phyloP scores from a whole-genome alignment of 92 coral and sea anemone genomes.

The Epizoanthus scotinus region DNA sequence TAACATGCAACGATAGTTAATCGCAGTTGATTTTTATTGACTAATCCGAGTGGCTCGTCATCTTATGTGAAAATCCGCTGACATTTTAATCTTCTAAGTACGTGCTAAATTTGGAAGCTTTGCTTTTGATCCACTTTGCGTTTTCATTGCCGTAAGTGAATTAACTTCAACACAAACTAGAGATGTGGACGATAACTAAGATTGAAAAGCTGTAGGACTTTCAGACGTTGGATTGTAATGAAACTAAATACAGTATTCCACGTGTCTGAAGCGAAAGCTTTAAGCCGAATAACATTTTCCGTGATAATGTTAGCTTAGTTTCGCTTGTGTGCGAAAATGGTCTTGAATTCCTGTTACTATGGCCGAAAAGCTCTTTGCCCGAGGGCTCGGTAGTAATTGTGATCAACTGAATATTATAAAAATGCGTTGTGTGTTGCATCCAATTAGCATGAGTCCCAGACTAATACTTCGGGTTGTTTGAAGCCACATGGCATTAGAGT shows the following conservation, averaged over 20 bases:
- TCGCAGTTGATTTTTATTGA: too few species aligned
- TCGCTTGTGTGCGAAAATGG: not conserved
- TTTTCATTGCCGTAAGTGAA: too few species aligned
- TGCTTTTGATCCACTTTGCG: not conserved
- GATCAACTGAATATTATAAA: not conserved
- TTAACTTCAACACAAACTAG: too few species aligned
- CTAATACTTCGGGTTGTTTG: slow-evolving; percentile 17
- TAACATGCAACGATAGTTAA: too few species aligned
- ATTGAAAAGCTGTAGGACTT: too few species aligned
- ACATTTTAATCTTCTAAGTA: not conserved
- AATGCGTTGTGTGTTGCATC: slow-evolving; percentile 1
- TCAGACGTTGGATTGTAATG: too few species aligned
- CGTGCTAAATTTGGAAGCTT: not conserved
- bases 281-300: too few species aligned
- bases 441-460: slow-evolving; percentile 8
- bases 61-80: not conserved
- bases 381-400: not conserved
- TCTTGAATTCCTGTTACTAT: not conserved
- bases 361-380: not conserved
- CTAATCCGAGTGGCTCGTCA: too few species aligned
- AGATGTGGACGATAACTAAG: too few species aligned
- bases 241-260: too few species aligned
- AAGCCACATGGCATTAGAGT: slow-evolving; percentile 8
- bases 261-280: too few species aligned
- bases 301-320: not conserved